These are phyloP conservation scores for Melieria picta DNA, from an alignment of 2,888 invertebrate species.

Conservation along the genomic window DNA sequence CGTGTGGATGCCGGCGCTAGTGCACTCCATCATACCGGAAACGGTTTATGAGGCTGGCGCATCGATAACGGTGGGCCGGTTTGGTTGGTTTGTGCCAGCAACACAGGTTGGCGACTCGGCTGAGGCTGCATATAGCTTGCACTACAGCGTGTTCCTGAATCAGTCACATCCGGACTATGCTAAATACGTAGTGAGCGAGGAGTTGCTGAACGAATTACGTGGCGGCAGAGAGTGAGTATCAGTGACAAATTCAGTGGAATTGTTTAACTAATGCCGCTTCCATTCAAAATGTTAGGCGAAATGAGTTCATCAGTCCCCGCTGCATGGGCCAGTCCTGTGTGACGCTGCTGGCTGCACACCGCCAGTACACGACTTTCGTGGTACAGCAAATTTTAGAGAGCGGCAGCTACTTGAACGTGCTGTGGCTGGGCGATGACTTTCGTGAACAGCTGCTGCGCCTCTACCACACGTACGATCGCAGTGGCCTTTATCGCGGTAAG, in stretches of 20 bases:
- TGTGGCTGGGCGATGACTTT: constrained; percentile 76
- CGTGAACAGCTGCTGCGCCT: constrained; percentile 63
- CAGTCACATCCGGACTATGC: constrained; percentile 46
- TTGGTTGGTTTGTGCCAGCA: constrained; percentile 74
- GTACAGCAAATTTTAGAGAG: constrained; percentile 71
- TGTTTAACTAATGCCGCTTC: no score
- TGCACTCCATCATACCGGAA: constrained; percentile 66
- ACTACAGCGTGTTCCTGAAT: constrained; percentile 53
- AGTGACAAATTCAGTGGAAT: no score
- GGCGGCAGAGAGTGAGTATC: constrained; percentile 44
- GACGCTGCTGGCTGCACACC: constrained; percentile 68
- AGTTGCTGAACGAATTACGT: constrained; percentile 37
- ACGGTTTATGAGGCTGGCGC: constrained; percentile 68
- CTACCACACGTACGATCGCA: constrained; percentile 47
- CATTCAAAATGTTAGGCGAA: constrained; percentile 7
- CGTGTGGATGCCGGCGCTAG: constrained; percentile 75
- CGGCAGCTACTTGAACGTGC: constrained; percentile 71
- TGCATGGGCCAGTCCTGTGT: constrained; percentile 60
- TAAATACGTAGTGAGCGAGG: constrained; percentile 50
- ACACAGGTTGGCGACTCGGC: constrained; percentile 51
- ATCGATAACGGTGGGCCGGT: constrained; percentile 68
- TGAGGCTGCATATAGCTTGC: constrained; percentile 37
- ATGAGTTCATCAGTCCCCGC: constrained; percentile 45
- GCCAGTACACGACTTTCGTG: constrained; percentile 69
- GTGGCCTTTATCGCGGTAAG: constrained; percentile 42